Percentiles rank a stretch among this genome's conserved stretches.
phyloP scores from a whole-genome alignment of 2,113 vertebrate species.

The Nannospalax galili region DNA sequence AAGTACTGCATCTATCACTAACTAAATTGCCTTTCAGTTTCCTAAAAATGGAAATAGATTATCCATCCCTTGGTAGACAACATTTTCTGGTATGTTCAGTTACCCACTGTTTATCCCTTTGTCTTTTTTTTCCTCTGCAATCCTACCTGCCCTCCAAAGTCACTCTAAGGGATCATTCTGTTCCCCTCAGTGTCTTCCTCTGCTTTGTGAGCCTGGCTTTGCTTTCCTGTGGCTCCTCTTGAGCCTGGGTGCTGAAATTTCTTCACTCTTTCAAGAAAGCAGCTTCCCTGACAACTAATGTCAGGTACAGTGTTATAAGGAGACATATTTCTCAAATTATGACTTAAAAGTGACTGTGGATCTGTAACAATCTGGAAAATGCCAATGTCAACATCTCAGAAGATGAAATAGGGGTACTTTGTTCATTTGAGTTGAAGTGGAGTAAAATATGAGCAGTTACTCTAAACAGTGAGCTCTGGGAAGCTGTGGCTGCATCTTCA shows the following conservation, averaged over 20 bases:
- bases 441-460: background rate
- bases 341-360: background rate
- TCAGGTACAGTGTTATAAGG: background rate
- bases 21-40: background rate
- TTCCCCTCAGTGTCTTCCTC: background rate
- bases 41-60: background rate
- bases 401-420: background rate
- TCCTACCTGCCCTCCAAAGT: background rate
- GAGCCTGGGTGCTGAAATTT: background rate
- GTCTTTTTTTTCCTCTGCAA: constrained; percentile 2
- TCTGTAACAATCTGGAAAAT: background rate
- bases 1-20: background rate
- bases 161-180: background rate
- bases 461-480: background rate
- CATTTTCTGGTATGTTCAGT: background rate
- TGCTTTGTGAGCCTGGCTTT: background rate
- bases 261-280: background rate
- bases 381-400: background rate
- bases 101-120: background rate
- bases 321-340: background rate
- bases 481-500: background rate
- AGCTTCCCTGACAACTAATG: background rate
- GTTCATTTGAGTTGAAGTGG: background rate
- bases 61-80: background rate
- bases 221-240: background rate